These are phyloP conservation scores for Mohoua ochrocephala DNA, from an alignment of 2,113 vertebrate genomes.

Conservation along the genomic window DNA sequence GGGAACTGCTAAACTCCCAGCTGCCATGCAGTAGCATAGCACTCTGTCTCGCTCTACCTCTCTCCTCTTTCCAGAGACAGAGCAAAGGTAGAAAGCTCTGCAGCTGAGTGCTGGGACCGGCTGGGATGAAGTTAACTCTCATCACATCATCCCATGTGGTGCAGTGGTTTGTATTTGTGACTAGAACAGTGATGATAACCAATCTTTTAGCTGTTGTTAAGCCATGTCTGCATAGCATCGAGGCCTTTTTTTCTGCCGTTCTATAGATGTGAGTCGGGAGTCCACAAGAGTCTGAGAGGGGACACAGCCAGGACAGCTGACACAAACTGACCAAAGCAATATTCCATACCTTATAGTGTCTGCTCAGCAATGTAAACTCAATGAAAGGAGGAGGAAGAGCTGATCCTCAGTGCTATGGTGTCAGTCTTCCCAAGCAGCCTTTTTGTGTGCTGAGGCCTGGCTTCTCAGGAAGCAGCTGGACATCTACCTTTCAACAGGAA, in stretches of 20 bases:
- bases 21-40: neutral
- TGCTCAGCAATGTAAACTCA: neutral
- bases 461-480: neutral
- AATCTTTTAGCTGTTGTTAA: neutral
- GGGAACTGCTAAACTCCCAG: neutral
- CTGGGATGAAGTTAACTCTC: neutral
- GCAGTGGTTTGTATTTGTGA: neutral
- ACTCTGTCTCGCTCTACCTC: too few relatives aligned
- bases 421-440: neutral
- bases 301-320: neutral
- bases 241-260: neutral
- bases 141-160: neutral
- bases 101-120: neutral
- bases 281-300: neutral
- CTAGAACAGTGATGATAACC: neutral
- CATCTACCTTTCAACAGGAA: neutral
- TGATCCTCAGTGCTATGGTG: neutral
- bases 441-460: fast-evolving
- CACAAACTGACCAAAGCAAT: neutral
- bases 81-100: neutral
- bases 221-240: neutral
- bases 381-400: neutral
- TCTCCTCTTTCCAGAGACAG: neutral
- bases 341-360: neutral
- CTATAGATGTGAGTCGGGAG: fast-evolving